Evolutionary conservation across 2,797 vertebrate species (phyloP), one percentile per base, ranked within the genome.

Genomic region (Nasua narica): DNA sequence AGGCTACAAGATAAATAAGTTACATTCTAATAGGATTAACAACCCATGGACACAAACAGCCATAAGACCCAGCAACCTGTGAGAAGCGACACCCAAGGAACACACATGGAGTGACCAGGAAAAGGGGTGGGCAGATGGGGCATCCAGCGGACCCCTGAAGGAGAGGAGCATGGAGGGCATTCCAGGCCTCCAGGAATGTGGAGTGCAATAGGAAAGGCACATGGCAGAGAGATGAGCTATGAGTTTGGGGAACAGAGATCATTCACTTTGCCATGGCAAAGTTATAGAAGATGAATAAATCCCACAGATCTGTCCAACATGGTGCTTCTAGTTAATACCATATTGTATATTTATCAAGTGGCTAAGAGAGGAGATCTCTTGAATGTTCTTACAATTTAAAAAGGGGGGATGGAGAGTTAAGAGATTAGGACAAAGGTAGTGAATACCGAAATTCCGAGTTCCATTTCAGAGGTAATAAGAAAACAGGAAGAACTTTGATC

Each of bases 121-220:
- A 29, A 4, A 15, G 14, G 5, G 1, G 29, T 10, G 1, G 35
- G 32, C 19, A 14, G 8, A 14, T 3, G 5, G 19, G 12, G n/a
- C 35, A 19, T 9, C 29, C 9, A 37, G 7, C 8, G 8, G 0
- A 18, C 15, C 52, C 18, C 72, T 6, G 43, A 23, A 54, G 65
- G 19, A 56, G 32, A 15, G 50, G 35, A 37, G 14, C 7, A 11
- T 48, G 40, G 21, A 19, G 50, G 40, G 14, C 23, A 8, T 46
- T 32, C 15, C 27, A 18, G 27, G 72, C 72, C 11, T 4, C n/a
- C 29, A 19, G 69, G 37, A 1, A 0, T 67, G 10, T 6, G 9
- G 21, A 37, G 4, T 12, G 52, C 32, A 58, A 54, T 18, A 43
- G 3, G 12, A 69, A 10, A 69, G 40, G 6, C 4, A 25, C 29